phyloP scores from a whole-genome alignment of 1,140 invertebrate genomes.

The Nebria ingens region DNA sequence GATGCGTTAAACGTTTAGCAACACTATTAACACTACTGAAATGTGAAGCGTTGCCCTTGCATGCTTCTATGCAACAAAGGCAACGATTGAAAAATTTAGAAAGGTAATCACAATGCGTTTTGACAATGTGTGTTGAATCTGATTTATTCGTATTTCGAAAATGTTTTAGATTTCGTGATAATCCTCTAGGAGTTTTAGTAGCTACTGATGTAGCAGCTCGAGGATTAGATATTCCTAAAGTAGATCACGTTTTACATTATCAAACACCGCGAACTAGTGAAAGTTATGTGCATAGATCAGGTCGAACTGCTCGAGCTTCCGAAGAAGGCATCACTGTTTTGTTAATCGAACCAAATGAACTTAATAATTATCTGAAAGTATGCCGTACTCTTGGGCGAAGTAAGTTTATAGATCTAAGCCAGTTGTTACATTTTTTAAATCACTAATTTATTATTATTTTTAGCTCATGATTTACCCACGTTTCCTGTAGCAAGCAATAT shows the following conservation, averaged over 20 bases:
- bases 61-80: conserved; percentile 92
- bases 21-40: conserved; percentile 72
- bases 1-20: conserved; percentile 75
- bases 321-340: conserved; percentile 85
- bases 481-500: conserved; percentile 69
- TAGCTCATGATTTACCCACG: conserved; percentile 68
- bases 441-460: conserved; percentile 22
- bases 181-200: conserved; percentile 67
- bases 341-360: conserved; percentile 82
- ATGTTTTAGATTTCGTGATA: conserved; percentile 59
- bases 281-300: conserved; percentile 93
- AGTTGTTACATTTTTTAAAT: neutral
- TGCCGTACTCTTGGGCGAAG: conserved; percentile 73
- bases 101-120: conserved; percentile 36
- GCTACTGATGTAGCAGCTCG: conserved; percentile 96
- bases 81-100: conserved; percentile 93
- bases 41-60: conserved; percentile 71
- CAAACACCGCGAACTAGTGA: conserved; percentile 92
- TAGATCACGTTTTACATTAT: conserved; percentile 96
- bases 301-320: conserved; percentile 83
- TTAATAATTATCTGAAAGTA: conserved; percentile 67
- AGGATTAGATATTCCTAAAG: conserved; percentile 88
- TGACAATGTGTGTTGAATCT: neutral
- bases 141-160: neutral
- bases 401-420: conserved; percentile 33